phyloP scores from a whole-genome alignment of 2,888 invertebrate species.

The Lithophane leautieri region DNA sequence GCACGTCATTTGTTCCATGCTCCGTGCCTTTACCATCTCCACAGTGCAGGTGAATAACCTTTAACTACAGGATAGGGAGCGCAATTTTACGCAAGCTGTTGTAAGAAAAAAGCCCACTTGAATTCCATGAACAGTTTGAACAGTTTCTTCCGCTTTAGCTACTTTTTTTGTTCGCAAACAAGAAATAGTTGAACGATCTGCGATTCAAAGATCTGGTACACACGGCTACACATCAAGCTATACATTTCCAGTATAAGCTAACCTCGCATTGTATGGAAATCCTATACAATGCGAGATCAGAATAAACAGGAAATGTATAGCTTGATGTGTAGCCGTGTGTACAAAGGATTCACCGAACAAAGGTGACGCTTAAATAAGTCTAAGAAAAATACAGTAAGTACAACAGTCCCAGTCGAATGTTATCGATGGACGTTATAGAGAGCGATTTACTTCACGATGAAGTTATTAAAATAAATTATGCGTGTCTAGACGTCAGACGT shows the following conservation, averaged over 20 bases:
- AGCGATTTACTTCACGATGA: slow-evolving; percentile 40
- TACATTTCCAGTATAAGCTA: no score
- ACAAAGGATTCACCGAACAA: slow-evolving; percentile 43
- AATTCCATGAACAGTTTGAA: slow-evolving; percentile 33
- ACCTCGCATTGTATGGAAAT: no score
- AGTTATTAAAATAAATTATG: slow-evolving; percentile 46
- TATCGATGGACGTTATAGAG: slow-evolving; percentile 19
- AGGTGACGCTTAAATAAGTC: slow-evolving; percentile 29
- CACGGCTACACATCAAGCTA: no score
- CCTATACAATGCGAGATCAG: no score
- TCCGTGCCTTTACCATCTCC: slow-evolving; percentile 24
- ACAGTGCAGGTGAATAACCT: slow-evolving; percentile 32
- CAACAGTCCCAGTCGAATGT: slow-evolving; percentile 10
- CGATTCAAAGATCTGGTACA: slow-evolving; percentile 41
- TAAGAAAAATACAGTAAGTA: slow-evolving; percentile 22
- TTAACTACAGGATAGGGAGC: slow-evolving; percentile 13
- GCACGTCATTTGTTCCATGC: slow-evolving; percentile 28
- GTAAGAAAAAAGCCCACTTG: slow-evolving; percentile 8
- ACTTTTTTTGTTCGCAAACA: slow-evolving; percentile 52
- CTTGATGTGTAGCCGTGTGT: no score
- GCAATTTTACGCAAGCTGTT: neutral
- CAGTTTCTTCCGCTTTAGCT: slow-evolving; percentile 37
- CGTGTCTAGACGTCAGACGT: slow-evolving; percentile 33
- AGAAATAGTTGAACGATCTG: slow-evolving; percentile 48
- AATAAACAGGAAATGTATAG: no score